Base-by-base conservation (phyloP, 2,888 invertebrate species). In the Ichneumoninae sp. region DNA sequence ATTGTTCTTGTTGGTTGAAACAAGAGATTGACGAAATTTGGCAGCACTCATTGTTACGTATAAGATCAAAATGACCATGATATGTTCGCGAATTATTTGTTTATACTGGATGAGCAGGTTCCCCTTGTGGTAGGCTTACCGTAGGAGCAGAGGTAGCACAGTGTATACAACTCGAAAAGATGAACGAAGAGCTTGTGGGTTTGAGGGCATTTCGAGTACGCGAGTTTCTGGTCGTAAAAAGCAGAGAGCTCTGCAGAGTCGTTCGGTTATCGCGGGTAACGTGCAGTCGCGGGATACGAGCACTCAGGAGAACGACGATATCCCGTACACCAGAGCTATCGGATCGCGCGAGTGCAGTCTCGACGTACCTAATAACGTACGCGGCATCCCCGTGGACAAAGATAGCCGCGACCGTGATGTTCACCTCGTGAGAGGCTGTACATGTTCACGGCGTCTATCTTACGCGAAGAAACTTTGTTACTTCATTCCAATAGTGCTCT, bases 251-350 rank as follows among this genome's bases (percentile, higher is more conserved):
- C 44, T 30, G 44, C 44, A 62, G 47, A 47, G 62, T 74, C 74
- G 74, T 75, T 75, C 65, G 62, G 74, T 75, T 75, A 65, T 75
- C 74, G 74, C 74, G 74, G 22, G 13, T 33, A 62, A n/a, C 50
- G 74, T 33, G 65, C 50, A 57, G 66, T 66, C 50, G 6, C 65
- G 65, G 65, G 74, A 65, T 75, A 65, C 74, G 74, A 50, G 74
- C 62, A 75, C 74, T 75, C 74, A 10, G 50, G 65, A 65, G 74
- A 65, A 50, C 74, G 74, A 75, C 65, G 74, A 75, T 75, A 65
- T 75, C 65, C 65, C 36, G 74, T 47, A 62, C 33, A 30, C 65
- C 36, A 13, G 33, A 62, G 74, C 74, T 74, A 60, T 62, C 74
- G 74, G 57, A 74, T 60, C 22, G 50, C 47, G 74, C 16, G 65